Evolutionary conservation across 2,888 invertebrate genomes (phyloP), one percentile per base, ranked within the genome.

Genomic region (Xanthia icteritia): DNA sequence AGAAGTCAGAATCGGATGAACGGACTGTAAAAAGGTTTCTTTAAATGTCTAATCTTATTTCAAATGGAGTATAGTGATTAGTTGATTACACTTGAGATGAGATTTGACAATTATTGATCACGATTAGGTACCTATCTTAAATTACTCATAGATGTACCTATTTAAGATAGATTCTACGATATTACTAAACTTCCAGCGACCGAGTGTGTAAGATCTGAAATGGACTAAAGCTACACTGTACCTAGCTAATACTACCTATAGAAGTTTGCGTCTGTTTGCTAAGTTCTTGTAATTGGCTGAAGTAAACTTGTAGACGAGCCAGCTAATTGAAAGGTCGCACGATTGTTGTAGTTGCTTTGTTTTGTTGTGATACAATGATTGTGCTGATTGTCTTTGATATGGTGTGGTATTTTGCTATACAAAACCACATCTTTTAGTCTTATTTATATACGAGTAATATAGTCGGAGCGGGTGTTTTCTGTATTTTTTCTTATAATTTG

Each of bases 211-310:
- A 58, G 27, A 74, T 45, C 51, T 68, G 31, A 64, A 68, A 63
- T 42, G 2, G 23, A 64, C 42, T 73, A 45, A 56, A 74, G 27
- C 13, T 20, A 54, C 31, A 42, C 20, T 54, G 31, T 63, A 39
- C 6, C 6, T 56, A 51, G 23, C n/a, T 51, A n/a, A n/a, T 13
- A 56, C 31, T 56, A 56, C 54, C 31, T 56, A 56, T 45, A 66
- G 56, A 70, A 63, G 51, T 63, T 54, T n/a, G 82, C n/a, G 9
- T 67, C 67, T 71, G 70, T 67, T 63, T 51, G 61, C 51, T 58
- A 81, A 81, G 71, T 82, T 68, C 56, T 56, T 58, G 71, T 71
- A 82, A 81, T 72, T 81, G 76, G 63, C 45, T 60, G 39, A 81
- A 71, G 45, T 58, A 60, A 80, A 76, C 80, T 81, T 51, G 71